Evolutionary conservation across 1,140 invertebrate species (phyloP).

Genomic region (Drosophila aff.): DNA sequence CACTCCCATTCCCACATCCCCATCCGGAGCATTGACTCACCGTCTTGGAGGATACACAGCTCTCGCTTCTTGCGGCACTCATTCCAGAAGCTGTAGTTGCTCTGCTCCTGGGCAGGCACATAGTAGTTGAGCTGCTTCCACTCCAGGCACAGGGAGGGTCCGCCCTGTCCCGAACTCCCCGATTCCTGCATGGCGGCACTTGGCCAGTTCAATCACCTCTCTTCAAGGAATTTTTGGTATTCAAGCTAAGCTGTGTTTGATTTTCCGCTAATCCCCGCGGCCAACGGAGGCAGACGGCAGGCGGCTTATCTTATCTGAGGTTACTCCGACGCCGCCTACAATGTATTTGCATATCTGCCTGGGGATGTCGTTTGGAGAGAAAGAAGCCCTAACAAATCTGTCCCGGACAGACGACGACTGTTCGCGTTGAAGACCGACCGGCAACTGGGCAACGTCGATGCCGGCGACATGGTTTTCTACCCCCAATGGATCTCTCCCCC

Average conservation of each 20-base stretch:
- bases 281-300: not conserved
- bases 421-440: slow-evolving; percentile 45
- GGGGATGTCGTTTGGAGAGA: slow-evolving; percentile 35
- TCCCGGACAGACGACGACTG: slow-evolving; percentile 47
- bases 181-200: slow-evolving; percentile 18
- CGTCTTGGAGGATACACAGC: slow-evolving; percentile 68
- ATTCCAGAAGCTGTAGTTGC: slow-evolving; percentile 80
- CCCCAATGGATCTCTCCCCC: slow-evolving; percentile 37
- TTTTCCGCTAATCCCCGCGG: slow-evolving; percentile 19
- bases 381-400: slow-evolving; percentile 69
- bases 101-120: slow-evolving; percentile 81
- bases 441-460: slow-evolving; percentile 50
- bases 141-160: slow-evolving; percentile 69
- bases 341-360: slow-evolving; percentile 60
- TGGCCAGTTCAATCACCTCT: slow-evolving; percentile 40
- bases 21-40: slow-evolving; percentile 40
- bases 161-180: slow-evolving; percentile 6
- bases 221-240: not conserved
- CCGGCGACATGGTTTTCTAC: slow-evolving; percentile 62
- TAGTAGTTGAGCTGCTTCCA: slow-evolving; percentile 82
- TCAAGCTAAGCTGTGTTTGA: slow-evolving; percentile 6
- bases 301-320: slow-evolving; percentile 41
- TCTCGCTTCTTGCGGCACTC: slow-evolving; percentile 73
- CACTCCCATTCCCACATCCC: slow-evolving; percentile 37
- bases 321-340: slow-evolving; percentile 15